These are phyloP conservation scores for Climacteris rufus DNA, from an alignment of 2,113 vertebrate genomes.

Conservation along the genomic window DNA sequence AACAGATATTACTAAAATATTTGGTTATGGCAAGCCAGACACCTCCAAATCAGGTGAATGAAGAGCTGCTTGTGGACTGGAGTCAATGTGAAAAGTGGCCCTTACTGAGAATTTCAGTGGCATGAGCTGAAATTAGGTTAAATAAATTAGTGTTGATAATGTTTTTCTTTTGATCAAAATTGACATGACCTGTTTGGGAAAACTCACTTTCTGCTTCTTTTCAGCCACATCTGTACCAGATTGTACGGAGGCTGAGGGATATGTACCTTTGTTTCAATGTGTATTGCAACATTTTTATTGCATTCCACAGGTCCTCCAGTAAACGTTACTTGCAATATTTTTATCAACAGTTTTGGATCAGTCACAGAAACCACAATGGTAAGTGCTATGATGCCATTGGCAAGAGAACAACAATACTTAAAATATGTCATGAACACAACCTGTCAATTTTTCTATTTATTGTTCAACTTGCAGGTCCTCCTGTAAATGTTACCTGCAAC, in stretches of 20 bases:
- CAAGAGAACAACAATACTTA: constrained; percentile 74
- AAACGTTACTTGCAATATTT: constrained; percentile 99
- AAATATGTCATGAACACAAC: constrained; percentile 75
- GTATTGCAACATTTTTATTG: constrained; percentile 88
- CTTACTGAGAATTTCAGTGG: background rate
- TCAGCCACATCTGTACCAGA: constrained; percentile 64
- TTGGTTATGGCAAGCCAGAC: background rate
- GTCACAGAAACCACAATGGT: constrained; percentile 97
- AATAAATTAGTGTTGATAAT: background rate
- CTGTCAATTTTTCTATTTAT: constrained; percentile 91
- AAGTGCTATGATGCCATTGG: constrained; percentile 79
- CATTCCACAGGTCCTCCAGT: constrained; percentile 93
- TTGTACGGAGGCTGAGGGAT: constrained; percentile 69
- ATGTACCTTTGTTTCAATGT: constrained; percentile 71
- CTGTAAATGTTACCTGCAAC: constrained; percentile 99
- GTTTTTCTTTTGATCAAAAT: background rate
- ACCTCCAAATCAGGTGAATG: background rate
- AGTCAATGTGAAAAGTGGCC: background rate
- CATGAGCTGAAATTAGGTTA: background rate
- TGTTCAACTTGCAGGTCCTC: constrained; percentile 95
- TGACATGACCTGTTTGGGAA: background rate
- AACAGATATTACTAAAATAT: background rate
- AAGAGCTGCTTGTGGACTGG: background rate
- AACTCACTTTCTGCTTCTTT: constrained; percentile 66
- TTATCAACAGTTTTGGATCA: constrained; percentile 99